Conservation (phyloP, 2,888 invertebrate genomes). For the Cataglyphis livida region DNA sequence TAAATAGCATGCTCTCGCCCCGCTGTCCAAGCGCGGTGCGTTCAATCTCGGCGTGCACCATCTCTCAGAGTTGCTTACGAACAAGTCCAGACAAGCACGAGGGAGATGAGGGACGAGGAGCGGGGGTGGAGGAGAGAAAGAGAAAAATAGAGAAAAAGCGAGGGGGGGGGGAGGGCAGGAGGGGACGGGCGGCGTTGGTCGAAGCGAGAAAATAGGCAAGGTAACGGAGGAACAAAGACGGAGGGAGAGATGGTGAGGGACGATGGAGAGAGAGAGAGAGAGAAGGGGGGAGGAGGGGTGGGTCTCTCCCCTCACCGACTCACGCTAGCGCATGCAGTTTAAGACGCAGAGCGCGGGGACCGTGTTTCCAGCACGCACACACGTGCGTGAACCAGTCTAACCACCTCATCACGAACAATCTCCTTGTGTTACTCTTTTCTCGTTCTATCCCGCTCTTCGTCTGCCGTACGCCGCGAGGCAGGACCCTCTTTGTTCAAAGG, state of each 20-base stretch:
- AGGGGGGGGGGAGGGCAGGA: conserved; percentile 30
- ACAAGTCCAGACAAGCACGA: conserved; percentile 70
- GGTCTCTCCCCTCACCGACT: conserved; percentile 62
- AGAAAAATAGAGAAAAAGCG: conserved; percentile 15
- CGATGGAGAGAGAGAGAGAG: conserved; percentile 51
- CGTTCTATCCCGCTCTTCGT: conserved; percentile 77
- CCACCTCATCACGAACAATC: conserved; percentile 86
- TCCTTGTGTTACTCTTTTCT: conserved; percentile 83
- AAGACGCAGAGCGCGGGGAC: conserved; percentile 75
- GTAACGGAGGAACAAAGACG: conserved; percentile 17
- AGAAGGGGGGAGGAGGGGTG: conserved; percentile 49
- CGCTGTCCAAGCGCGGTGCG: conserved; percentile 46
- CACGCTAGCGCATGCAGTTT: conserved; percentile 73
- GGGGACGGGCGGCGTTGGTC: conserved; percentile 28
- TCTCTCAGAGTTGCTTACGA: conserved; percentile 55
- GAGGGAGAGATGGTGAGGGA: conserved; percentile 41
- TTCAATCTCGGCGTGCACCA: conserved; percentile 56
- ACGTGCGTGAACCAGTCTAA: conserved; percentile 85
- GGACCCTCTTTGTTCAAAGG: conserved; percentile 81
- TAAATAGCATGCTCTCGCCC: conserved; percentile 48
- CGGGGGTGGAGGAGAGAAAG: conserved; percentile 49
- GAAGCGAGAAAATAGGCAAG: conserved; percentile 53
- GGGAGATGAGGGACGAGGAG: conserved; percentile 21
- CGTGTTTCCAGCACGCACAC: conserved; percentile 74
- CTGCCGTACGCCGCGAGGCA: conserved; percentile 67